These are phyloP conservation scores for Scomber colias DNA, from an alignment of 2,113 vertebrate species.

Conservation along the genomic window DNA sequence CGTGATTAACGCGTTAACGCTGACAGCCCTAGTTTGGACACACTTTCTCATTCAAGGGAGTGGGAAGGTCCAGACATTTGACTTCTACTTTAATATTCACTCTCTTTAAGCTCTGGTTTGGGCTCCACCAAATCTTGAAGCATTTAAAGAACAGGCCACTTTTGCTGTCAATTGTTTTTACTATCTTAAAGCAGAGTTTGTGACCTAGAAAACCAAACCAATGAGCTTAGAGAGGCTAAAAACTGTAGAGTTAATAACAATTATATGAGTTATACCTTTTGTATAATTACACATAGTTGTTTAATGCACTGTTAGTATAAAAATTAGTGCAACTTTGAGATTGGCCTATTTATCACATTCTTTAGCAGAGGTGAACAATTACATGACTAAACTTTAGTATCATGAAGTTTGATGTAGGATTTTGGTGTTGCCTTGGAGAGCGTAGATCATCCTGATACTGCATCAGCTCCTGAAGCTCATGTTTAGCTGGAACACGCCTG, in stretches of 20 bases:
- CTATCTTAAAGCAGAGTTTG: not conserved
- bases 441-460: conserved; percentile 28
- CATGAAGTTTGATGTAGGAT: not conserved
- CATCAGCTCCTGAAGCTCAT: not conserved
- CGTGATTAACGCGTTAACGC: no score
- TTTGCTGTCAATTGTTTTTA: no score
- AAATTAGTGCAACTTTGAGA: not conserved
- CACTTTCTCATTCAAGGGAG: no score
- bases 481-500: conserved; percentile 26
- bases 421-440: not conserved
- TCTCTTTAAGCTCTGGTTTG: not conserved
- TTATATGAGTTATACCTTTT: not conserved
- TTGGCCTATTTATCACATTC: not conserved
- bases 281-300: not conserved
- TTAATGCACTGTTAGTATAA: not conserved
- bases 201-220: not conserved
- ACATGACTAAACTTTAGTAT: not conserved
- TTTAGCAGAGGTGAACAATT: not conserved
- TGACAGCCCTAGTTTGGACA: no score
- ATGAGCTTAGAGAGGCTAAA: no score
- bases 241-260: no score
- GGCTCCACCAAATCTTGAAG: no score
- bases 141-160: no score
- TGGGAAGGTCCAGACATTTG: no score
- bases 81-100: not conserved